Evolutionary conservation across 2,888 invertebrate genomes (phyloP).

Genomic region (Tiphia femorata): DNA sequence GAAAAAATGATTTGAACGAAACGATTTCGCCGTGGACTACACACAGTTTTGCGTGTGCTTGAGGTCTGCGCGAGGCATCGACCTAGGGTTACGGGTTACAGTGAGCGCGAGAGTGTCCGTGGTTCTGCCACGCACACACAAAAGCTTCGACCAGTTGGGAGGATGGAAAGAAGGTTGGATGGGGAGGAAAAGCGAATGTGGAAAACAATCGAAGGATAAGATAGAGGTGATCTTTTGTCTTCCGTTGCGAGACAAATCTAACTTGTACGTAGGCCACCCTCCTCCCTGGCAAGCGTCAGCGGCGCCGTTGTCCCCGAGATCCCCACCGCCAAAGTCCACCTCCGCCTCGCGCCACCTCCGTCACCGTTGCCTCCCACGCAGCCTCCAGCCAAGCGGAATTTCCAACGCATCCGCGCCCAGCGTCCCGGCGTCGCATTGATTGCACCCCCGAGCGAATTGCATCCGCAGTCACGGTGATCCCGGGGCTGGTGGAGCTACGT

Average conservation of each 20-base stretch:
- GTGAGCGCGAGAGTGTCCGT: too few species aligned
- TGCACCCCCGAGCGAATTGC: constrained; percentile 39
- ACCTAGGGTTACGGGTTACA: too few species aligned
- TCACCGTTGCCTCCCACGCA: constrained; percentile 2
- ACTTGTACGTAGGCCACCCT: constrained; percentile 12
- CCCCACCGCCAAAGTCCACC: background rate
- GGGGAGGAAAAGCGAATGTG: background rate
- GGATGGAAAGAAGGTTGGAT: too few species aligned
- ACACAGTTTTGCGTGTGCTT: too few species aligned
- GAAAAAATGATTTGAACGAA: too few species aligned
- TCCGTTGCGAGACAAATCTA: constrained; percentile 16
- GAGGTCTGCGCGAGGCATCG: too few species aligned
- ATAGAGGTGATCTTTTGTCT: constrained; percentile 32
- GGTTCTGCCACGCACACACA: too few species aligned
- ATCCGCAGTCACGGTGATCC: constrained; percentile 25
- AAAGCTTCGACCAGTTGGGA: too few species aligned
- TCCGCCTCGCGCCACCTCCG: background rate
- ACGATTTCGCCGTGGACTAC: too few species aligned
- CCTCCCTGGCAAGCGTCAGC: too few species aligned
- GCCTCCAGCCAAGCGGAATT: constrained; percentile 32
- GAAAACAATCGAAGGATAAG: constrained; percentile 36
- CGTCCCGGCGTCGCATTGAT: constrained; percentile 42
- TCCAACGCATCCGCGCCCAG: constrained; percentile 26
- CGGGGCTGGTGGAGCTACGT: constrained; percentile 14
- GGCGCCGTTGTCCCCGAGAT: too few species aligned